Base-by-base conservation (phyloP, 2,888 invertebrate genomes). In the Empis livida region DNA sequence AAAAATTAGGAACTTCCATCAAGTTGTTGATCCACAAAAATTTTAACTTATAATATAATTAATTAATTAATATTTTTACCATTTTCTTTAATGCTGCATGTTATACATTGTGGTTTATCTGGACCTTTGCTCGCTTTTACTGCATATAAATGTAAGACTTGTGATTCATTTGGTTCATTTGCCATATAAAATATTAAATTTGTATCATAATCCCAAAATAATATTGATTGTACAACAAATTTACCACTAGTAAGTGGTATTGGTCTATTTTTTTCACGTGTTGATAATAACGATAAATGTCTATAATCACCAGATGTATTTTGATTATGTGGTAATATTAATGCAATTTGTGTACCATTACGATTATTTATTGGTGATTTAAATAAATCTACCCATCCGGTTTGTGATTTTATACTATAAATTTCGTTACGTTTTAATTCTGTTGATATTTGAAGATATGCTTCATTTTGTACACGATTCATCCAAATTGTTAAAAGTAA, bases 391-490 rank as follows among this genome's bases (percentile, higher is more conserved):
- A 89, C 76, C 89, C 88, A 89, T 13, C 88, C 89, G 3, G 75
- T 68, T 11, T 68, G 56, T 1, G 64, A 65, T 48, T 60, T 58
- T 2, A 60, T 56, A 37, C 53, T 61, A 35, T 58, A 62, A 8
- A 59, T 54, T 57, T 56, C 58, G 44, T 60, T 57, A 1, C 66
- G 57, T 10, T 54, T 53, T 16, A 65, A 63, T 31, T 73, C 71
- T 16, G 73, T 70, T 61, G 87, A 90, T 5, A 81, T 66, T 11
- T 79, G 75, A 48, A 82, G 64, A 46, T 76, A 70, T 15, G 82
- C 79, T 46, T 75, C 70, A 60, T 91, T 93, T 67, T 96, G 95
- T 23, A 84, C 80, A 46, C 95, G 74, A 68, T 93, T 89, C 69
- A 91, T 82, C 91, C 93, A 95, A 50, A 88, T 79, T 13, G 92